These are phyloP conservation scores for Matsumyia berberina DNA, from an alignment of 2,888 invertebrate species.

Conservation along the genomic window DNA sequence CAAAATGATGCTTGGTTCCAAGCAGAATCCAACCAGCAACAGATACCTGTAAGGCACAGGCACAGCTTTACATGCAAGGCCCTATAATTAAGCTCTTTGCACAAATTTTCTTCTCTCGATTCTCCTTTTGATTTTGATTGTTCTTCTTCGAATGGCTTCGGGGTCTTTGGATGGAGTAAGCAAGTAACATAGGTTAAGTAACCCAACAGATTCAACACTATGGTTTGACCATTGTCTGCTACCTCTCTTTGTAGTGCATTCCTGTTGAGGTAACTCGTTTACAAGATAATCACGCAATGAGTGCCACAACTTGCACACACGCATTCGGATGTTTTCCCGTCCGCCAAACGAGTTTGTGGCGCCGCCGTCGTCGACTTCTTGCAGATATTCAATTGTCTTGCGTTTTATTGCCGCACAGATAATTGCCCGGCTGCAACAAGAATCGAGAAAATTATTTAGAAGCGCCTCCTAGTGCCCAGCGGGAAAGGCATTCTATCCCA, in stretches of 20 bases:
- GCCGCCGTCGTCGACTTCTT: constrained; percentile 61
- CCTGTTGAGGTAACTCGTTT: constrained; percentile 76
- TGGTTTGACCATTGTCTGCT: constrained; percentile 65
- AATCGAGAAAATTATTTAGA: constrained; percentile 39
- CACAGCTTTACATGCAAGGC: constrained; percentile 17
- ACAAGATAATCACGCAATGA: constrained; percentile 75
- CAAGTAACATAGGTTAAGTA: not conserved
- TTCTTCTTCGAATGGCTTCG: not conserved
- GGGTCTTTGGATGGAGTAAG: no score
- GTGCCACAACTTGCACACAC: constrained; percentile 69
- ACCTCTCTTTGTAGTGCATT: constrained; percentile 70
- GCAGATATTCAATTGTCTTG: constrained; percentile 73
- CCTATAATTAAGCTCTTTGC: constrained; percentile 62
- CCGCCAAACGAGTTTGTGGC: constrained; percentile 76
- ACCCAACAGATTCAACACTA: constrained; percentile 28
- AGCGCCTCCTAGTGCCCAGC: constrained; percentile 35
- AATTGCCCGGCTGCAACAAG: constrained; percentile 54
- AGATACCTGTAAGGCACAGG: constrained; percentile 68
- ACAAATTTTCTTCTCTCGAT: not conserved
- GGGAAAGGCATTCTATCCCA: constrained; percentile 44
- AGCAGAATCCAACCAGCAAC: constrained; percentile 14
- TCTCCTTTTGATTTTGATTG: no score
- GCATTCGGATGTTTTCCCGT: constrained; percentile 66
- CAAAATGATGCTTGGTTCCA: constrained; percentile 24
- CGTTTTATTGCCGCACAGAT: constrained; percentile 69